Evolutionary conservation across 2,113 vertebrate species (phyloP).

Genomic region (Lophura nycthemera): DNA sequence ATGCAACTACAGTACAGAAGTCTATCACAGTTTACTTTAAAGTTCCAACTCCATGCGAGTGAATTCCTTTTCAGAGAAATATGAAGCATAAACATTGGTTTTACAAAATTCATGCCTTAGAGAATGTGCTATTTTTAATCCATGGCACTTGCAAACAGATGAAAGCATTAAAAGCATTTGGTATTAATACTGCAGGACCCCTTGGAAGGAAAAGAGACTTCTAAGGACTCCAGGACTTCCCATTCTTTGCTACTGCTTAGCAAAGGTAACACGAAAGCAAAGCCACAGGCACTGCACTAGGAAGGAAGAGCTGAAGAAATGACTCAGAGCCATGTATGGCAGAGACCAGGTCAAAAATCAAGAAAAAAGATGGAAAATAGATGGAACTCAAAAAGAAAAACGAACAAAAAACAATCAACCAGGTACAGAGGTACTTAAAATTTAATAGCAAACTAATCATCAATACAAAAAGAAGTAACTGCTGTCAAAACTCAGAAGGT

Average conservation of each 20-base stretch:
- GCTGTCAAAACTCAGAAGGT: neutral
- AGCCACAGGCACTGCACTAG: neutral
- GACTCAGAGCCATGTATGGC: accelerated
- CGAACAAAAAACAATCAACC: neutral
- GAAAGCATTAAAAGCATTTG: neutral
- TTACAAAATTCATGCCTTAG: neutral
- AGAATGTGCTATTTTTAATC: neutral
- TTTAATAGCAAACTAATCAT: neutral
- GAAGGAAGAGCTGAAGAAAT: neutral
- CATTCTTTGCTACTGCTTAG: neutral
- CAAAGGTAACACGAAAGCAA: neutral
- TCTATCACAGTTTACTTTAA: neutral
- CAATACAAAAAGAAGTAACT: neutral
- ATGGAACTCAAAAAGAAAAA: neutral
- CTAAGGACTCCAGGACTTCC: neutral
- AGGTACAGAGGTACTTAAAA: neutral
- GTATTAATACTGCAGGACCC: neutral
- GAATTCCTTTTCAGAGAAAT: neutral
- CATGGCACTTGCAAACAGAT: neutral
- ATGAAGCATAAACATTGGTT: neutral
- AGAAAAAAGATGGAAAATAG: neutral
- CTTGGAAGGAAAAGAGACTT: neutral
- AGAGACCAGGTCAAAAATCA: neutral
- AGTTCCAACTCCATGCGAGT: neutral
- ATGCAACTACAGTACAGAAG: neutral